Conservation (phyloP, 1,140 invertebrate species). For the Anadara kagoshimensis region DNA sequence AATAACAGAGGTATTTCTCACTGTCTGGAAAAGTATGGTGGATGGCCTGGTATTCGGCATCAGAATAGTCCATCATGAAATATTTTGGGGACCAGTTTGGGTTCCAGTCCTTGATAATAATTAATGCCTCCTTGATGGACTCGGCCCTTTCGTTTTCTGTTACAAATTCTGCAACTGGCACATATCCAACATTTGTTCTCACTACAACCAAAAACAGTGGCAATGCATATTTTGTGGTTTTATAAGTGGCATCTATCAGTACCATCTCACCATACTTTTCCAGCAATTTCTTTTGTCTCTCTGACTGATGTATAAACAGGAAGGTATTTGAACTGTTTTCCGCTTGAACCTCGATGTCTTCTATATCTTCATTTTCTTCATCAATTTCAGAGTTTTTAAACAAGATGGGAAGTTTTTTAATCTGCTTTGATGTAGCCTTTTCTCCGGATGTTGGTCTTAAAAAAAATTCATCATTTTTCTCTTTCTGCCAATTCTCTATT, state of each 20-base stretch:
- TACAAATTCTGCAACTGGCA: conserved; percentile 39
- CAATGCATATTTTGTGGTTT: conserved; percentile 45
- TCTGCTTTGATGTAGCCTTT: background rate
- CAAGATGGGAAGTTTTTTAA: background rate
- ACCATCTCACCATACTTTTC: conserved; percentile 40
- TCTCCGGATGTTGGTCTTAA: conserved; percentile 1
- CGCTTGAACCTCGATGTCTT: background rate
- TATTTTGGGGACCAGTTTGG: conserved; percentile 32
- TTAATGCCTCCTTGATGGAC: conserved; percentile 35
- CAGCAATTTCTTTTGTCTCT: conserved; percentile 30
- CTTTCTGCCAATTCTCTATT: background rate
- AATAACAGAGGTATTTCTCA: conserved; percentile 1
- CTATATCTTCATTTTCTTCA: background rate
- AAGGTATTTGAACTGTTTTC: conserved; percentile 8
- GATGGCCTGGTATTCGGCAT: conserved; percentile 30
- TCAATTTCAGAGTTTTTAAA: background rate
- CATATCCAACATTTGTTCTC: conserved; percentile 42
- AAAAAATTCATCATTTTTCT: conserved; percentile 1
- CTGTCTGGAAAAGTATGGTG: background rate
- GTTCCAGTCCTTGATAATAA: conserved; percentile 44
- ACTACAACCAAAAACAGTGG: conserved; percentile 50
- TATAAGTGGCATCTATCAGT: conserved; percentile 52
- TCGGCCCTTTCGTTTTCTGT: conserved; percentile 33
- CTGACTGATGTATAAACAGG: conserved; percentile 43
- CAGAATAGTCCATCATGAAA: conserved; percentile 44